Base-by-base conservation (phyloP, 2,113 vertebrate species). In the Pithys albifrons region DNA sequence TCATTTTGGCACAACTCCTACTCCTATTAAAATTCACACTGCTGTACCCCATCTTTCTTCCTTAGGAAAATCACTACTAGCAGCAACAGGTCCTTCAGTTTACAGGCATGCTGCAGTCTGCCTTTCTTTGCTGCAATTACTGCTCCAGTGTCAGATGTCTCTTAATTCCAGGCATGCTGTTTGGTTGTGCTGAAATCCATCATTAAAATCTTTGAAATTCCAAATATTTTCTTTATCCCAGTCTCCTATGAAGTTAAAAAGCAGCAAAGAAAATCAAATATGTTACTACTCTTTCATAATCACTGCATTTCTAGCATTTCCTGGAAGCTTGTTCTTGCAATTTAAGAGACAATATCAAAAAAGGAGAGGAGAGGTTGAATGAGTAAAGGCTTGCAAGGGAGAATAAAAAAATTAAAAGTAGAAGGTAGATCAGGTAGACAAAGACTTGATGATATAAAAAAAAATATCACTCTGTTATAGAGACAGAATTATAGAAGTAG, bases 1-100 rank as follows among this genome's bases (percentile, higher is more conserved):
- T 58, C 35, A 31, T 25, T 79, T 65, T 58, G 67, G 75, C 85
- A 73, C 19, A 58, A 16, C 10, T 88, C 58, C 51, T 83, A 33
- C 18, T 88, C 24, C 25, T 70, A 3, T 88, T 76, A 83, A 75
- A 85, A 93, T 88, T 93, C 75, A 92, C 37, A 43, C 8, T 58
- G 58, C 41, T 89, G n/a, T 76, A 78, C 37, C 31, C 87, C 65
- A 54, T 81, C 66, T 45, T 54, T 82, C 37, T 85, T 94, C 7
- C 35, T 54, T 62, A 25, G 49, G 54, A 92, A 82, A 78, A 65
- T 22, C 28, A 51, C 59, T 88, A 5, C 12, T 29, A 51, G 17
- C 39, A 77, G 23, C 1, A 1, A 64, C 27, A 74, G 41, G 46
- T 64, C 1, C 0, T 77, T 83, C 52, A 13, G 55, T n/a, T 62